Conservation (phyloP, 2,888 invertebrate species). For the Scaptomyza parva region DNA sequence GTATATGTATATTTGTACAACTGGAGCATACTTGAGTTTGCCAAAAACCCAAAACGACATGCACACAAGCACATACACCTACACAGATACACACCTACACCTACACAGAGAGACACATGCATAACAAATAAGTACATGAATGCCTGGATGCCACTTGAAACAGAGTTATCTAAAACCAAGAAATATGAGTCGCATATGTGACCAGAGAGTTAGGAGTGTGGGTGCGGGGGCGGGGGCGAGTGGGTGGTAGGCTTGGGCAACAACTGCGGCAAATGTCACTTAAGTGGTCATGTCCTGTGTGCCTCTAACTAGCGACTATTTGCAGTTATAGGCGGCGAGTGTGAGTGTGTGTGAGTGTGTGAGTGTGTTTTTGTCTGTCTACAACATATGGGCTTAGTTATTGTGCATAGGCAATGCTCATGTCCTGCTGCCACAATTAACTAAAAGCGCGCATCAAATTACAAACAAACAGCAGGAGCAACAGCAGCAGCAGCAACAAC, state of each 20-base stretch:
- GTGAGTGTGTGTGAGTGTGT: conserved; percentile 17
- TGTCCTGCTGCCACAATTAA: conserved; percentile 79
- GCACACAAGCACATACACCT: conserved; percentile 16
- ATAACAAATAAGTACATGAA: conserved; percentile 11
- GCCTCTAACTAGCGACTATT: conserved; percentile 39
- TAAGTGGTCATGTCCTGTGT: conserved; percentile 55
- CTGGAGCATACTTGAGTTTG: conserved; percentile 26
- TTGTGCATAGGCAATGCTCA: conserved; percentile 66
- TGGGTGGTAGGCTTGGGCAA: conserved; percentile 14
- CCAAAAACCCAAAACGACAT: conserved; percentile 25
- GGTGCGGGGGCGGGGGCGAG: not conserved
- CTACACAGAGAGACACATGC: conserved; percentile 1
- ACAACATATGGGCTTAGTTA: conserved; percentile 67
- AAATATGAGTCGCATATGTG: conserved; percentile 56
- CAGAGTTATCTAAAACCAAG: conserved; percentile 45
- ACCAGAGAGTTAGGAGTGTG: not conserved
- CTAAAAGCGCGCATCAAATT: conserved; percentile 80
- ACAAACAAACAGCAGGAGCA: conserved; percentile 64
- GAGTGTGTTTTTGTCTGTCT: conserved; percentile 16
- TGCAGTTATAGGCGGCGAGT: conserved; percentile 14
- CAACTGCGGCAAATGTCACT: conserved; percentile 69
- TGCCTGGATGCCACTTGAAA: conserved; percentile 44
- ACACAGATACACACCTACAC: not conserved
- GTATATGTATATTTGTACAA: conserved; percentile 45
- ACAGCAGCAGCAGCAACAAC: conserved; percentile 24